Conservation (phyloP, 2,888 invertebrate genomes). For the Pasiphila rectangulata region DNA sequence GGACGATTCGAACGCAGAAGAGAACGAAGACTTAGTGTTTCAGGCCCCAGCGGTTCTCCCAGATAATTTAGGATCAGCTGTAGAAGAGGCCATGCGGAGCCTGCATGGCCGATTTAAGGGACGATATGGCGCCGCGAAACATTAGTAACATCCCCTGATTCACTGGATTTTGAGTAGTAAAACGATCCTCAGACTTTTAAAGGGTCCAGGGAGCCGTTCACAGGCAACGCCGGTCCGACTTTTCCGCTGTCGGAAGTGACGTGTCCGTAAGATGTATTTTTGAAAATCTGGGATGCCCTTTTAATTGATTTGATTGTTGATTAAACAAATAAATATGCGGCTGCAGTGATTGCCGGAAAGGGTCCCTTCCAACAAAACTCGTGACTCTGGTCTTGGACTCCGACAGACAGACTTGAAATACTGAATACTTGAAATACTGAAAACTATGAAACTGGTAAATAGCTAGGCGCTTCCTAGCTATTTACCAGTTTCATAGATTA, state of each 20-base stretch:
- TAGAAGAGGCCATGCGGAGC: background rate
- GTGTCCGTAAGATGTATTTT: background rate
- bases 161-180: background rate
- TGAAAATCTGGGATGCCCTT: background rate
- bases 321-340: background rate
- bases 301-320: background rate
- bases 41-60: slow-evolving; percentile 1
- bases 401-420: background rate
- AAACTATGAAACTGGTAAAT: too few relatives aligned
- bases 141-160: background rate
- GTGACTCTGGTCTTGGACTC: background rate
- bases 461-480: background rate
- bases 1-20: background rate
- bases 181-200: background rate
- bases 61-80: background rate
- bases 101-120: background rate
- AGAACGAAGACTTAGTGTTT: background rate
- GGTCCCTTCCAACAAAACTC: background rate
- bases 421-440: too few relatives aligned
- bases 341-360: background rate
- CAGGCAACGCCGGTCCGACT: slow-evolving; percentile 1
- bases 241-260: background rate
- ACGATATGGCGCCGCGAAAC: background rate
- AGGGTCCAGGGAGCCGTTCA: background rate
- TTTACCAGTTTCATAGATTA: background rate